A percentile compares a stretch with the other conserved stretches of the same genome.
Conservation (phyloP, 2,113 vertebrate genomes). For the Pangasianodon hypophthalmus region DNA sequence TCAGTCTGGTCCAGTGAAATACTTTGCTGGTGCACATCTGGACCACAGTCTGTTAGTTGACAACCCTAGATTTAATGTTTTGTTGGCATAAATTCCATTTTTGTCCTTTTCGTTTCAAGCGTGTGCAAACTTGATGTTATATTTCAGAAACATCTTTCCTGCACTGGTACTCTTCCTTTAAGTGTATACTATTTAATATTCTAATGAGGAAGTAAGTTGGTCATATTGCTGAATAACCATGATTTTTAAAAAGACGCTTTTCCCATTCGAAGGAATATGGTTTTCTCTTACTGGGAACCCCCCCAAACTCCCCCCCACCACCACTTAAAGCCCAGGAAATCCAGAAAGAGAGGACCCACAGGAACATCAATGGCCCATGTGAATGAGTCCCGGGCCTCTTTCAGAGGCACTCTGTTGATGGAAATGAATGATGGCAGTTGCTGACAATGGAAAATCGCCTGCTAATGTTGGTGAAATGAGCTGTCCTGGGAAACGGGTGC, state of each 20-base stretch:
- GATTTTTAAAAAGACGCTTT: not conserved
- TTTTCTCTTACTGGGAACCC: slow-evolving; percentile 18
- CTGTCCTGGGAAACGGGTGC: slow-evolving; percentile 59
- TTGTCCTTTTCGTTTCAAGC: not conserved
- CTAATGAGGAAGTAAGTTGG: not conserved
- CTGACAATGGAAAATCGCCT: slow-evolving; percentile 68
- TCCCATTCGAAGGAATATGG: not conserved
- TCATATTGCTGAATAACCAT: not conserved
- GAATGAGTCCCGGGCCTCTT: slow-evolving; percentile 58
- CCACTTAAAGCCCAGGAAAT: slow-evolving; percentile 22
- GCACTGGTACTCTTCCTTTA: not conserved
- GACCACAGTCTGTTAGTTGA: not conserved
- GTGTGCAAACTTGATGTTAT: not conserved
- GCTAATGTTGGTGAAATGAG: slow-evolving; percentile 69
- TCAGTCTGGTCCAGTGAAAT: not conserved
- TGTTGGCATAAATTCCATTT: not conserved
- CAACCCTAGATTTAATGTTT: not conserved
- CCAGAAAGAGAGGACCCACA: slow-evolving; percentile 33
- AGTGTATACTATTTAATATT: not conserved
- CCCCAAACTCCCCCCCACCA: not conserved
- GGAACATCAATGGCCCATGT: slow-evolving; percentile 39
- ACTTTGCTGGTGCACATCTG: not conserved
- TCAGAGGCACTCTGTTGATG: slow-evolving; percentile 67
- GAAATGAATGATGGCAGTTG: slow-evolving; percentile 70
- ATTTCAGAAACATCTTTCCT: not conserved